Base-by-base conservation (phyloP, 92 coral and sea anemone genomes). In the Epizoanthus scotinus region DNA sequence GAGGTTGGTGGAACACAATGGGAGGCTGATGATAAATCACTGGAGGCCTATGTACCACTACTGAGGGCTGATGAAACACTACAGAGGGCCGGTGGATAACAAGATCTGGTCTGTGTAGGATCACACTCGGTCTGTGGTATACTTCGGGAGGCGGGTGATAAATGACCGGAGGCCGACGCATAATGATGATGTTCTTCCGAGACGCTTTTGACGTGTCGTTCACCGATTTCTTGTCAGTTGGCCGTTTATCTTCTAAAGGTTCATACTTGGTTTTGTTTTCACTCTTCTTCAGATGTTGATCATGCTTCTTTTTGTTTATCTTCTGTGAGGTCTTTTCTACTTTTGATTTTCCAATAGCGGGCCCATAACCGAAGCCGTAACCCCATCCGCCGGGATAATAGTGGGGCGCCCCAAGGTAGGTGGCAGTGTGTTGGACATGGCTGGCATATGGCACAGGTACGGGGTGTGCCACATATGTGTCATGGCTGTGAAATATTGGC, bases 111-210 rank as follows among this genome's bases (percentile, higher is more conserved):
- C 98, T 78, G 63, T 94, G 98, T 2, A 94, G 77, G 29, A 94
- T 77, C 18, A 94, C 82, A 59, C 88, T 93, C 26, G 98, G 98
- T 29, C 92, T 86, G 60, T 94, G 94, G 70, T 94, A 94, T n/a
- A 94, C 83, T 73, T 94, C 98, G 40, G 98, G 98, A 7, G 98
- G 98, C 2, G 98, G 98, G 75, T 94, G 98, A 72, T 94, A 94
- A 21, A 94, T 87, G 22, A 94, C 89, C 38, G 98, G 94, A 6
- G 98, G 98, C n/a, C 98, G 96, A 42, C 83, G 98, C 86, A 94
- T 91, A 34, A 94, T 83, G 18, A 94, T 91, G 25, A 89, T 54
- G 77, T 91, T 91, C 89, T 94, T 94, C 82, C 93, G 93, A 62
- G 91, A 82, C 7, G 89, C 94, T 15, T 57, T 85, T 25, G 29